Evolutionary conservation across 2,888 invertebrate genomes (phyloP).

Genomic region (Hydriomena furcata): DNA sequence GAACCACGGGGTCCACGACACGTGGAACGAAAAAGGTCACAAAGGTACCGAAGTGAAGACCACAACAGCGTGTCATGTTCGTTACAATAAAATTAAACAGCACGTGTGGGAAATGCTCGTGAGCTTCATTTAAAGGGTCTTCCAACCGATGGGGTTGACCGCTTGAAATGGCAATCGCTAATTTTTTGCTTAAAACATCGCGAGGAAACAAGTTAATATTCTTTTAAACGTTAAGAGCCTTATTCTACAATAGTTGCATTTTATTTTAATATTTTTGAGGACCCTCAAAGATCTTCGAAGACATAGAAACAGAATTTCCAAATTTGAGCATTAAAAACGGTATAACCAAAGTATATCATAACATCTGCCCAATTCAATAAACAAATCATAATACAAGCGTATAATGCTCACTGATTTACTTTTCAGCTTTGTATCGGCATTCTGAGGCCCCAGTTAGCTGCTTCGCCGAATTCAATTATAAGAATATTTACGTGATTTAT

Average conservation of each 20-base stretch:
- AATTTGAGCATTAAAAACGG: no score
- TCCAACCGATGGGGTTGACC: conserved; percentile 16
- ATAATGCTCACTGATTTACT: conserved; percentile 6
- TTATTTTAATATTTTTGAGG: no score
- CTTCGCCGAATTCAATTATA: conserved; percentile 32
- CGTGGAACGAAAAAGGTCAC: conserved; percentile 1
- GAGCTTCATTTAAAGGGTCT: conserved; percentile 10
- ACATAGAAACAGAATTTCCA: no score
- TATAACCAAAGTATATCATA: no score
- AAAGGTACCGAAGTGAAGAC: conserved; percentile 9
- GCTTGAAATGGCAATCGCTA: conserved; percentile 2
- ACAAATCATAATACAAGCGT: background rate
- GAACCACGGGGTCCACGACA: background rate
- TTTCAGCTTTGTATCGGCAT: conserved; percentile 21
- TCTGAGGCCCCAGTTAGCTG: conserved; percentile 17
- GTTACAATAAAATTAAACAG: conserved; percentile 20
- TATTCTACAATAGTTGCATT: no score
- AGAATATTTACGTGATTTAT: conserved; percentile 26
- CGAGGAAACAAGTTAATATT: no score
- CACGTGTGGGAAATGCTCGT: conserved; percentile 6
- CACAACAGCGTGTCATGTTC: conserved; percentile 14
- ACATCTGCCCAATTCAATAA: no score
- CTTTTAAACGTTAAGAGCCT: no score
- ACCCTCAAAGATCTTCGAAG: no score
- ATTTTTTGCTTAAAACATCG: no score